These are phyloP conservation scores for Misgurnus anguillicaudatus DNA, from an alignment of 2,113 vertebrate species.

Conservation along the genomic window DNA sequence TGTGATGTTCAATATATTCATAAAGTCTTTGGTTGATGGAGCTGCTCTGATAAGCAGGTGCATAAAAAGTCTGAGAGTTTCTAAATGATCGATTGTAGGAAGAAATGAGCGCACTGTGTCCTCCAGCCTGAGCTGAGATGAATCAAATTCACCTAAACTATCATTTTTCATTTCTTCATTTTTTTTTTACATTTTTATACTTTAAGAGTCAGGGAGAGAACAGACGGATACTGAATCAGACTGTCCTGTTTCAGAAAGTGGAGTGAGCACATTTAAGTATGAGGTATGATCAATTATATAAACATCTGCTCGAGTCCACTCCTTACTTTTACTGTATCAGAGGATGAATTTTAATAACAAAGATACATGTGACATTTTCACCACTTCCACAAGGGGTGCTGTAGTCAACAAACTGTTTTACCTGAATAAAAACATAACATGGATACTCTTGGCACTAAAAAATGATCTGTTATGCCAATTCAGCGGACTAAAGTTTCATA, in stretches of 20 bases:
- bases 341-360: not conserved
- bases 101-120: slow-evolving; percentile 45
- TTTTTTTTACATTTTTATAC: not conserved
- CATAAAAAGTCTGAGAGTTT: slow-evolving; percentile 62
- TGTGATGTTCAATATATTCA: slow-evolving; percentile 71
- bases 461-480: not conserved
- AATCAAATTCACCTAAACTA: slow-evolving; percentile 44
- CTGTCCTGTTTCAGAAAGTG: not conserved
- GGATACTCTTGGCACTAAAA: no score
- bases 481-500: not conserved
- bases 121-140: slow-evolving; percentile 50
- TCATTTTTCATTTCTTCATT: slow-evolving; percentile 5
- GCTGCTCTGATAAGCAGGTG: slow-evolving; percentile 64
- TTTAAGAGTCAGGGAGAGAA: not conserved
- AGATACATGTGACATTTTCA: no score
- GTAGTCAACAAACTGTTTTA: no score
- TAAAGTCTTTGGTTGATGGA: slow-evolving; percentile 37
- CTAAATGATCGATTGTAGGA: slow-evolving; percentile 66
- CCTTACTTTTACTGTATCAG: no score
- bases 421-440: no score
- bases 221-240: not conserved
- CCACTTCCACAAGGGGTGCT: no score
- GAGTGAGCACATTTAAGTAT: no score
- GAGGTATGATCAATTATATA: no score
- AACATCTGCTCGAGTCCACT: not conserved